phyloP scores from a whole-genome alignment of 2,888 invertebrate genomes.

The Pachliopta kotzebuea region DNA sequence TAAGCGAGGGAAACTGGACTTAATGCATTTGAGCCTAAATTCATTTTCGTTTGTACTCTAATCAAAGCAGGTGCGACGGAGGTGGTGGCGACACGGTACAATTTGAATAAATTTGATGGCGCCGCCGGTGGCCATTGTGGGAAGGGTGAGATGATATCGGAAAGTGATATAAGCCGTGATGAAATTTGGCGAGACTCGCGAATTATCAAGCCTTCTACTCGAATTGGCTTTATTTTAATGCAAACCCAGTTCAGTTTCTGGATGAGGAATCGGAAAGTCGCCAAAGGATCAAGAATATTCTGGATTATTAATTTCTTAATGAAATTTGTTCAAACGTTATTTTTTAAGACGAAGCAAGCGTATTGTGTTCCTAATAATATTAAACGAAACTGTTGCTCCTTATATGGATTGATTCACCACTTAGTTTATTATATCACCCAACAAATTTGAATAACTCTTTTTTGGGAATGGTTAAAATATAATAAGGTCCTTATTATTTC shows the following conservation, averaged over 20 bases:
- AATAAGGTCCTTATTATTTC: no score
- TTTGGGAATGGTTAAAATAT: no score
- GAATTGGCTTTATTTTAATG: slow-evolving; percentile 39
- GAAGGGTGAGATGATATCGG: slow-evolving; percentile 60
- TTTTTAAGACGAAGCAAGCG: no score
- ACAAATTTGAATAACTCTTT: no score
- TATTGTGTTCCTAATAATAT: no score
- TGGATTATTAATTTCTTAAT: no score
- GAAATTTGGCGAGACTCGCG: slow-evolving; percentile 60
- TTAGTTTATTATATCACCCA: no score
- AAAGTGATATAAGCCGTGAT: slow-evolving; percentile 66
- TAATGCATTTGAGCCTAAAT: slow-evolving; percentile 15
- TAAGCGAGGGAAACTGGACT: slow-evolving; percentile 35
- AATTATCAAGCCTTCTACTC: slow-evolving; percentile 50
- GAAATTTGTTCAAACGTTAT: no score
- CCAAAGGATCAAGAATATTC: no score
- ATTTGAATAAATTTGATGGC: slow-evolving; percentile 79
- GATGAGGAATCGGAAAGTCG: not conserved
- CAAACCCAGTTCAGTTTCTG: not conserved
- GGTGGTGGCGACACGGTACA: slow-evolving; percentile 65
- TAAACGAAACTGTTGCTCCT: no score
- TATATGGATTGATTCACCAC: no score
- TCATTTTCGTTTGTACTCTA: slow-evolving; percentile 35
- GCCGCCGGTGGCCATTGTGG: slow-evolving; percentile 45
- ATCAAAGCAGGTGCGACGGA: slow-evolving; percentile 62